Evolutionary conservation across 2,113 vertebrate species (phyloP).

Genomic region (Aspiorhynchus laticeps): DNA sequence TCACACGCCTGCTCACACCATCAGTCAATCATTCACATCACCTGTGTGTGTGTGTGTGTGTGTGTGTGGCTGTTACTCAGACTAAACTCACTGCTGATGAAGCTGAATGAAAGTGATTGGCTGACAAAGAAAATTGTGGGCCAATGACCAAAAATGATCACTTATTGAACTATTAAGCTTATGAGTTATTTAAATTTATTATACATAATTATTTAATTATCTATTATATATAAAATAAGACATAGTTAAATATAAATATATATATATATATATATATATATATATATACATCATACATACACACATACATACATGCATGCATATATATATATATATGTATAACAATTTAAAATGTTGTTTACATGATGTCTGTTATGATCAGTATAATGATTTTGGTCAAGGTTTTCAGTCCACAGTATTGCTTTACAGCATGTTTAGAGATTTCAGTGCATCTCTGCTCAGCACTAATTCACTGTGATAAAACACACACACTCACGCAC

Average conservation of each 20-base stretch:
- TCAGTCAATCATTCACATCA: neutral
- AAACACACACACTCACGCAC: neutral
- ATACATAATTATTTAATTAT: too few species aligned
- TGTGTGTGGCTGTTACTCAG: neutral
- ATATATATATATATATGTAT: too few species aligned
- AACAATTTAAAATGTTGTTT: too few species aligned
- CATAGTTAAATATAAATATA: too few species aligned
- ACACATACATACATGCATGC: too few species aligned
- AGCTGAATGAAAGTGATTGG: neutral
- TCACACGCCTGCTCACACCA: neutral
- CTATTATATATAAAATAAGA: too few species aligned
- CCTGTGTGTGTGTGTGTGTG: neutral
- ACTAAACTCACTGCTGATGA: neutral
- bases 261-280: too few species aligned
- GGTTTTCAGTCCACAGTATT: neutral
- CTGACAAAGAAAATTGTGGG: neutral
- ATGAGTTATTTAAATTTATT: too few species aligned
- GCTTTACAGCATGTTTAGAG: too few species aligned
- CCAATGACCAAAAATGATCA: neutral
- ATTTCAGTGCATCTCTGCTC: neutral
- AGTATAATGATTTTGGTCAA: neutral
- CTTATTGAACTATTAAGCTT: neutral
- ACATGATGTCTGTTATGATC: neutral
- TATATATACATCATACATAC: too few species aligned
- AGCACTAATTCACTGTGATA: neutral